Base-by-base conservation (phyloP, 2,888 invertebrate species). In the Perizoma flavofasciatum region DNA sequence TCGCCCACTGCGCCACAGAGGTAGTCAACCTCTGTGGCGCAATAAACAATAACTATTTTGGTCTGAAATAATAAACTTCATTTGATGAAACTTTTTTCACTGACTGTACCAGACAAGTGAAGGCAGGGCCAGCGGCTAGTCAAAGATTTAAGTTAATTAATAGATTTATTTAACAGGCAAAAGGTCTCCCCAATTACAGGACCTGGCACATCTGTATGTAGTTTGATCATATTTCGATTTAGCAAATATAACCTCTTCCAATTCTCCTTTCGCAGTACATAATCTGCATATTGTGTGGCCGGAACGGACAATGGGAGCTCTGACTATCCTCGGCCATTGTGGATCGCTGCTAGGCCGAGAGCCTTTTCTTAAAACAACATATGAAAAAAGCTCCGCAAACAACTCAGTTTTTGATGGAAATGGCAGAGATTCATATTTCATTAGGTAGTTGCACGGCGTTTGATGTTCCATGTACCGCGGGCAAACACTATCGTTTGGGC, bases 291-390 rank as follows among this genome's bases (percentile, higher is more conserved):
- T 94, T 0, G 94, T 92, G 75, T 97, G 97, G 61, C 94, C 94
- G 0, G 95, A 94, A 56, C 96, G 92, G 2, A 94, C 92, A 32
- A 96, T 81, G 0, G 95, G 94, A n/a, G 95, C 94, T 59, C 95
- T 82, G 0, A 98, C 95, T 32, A 98, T 84, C 63, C 98, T 93
- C 0, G 98, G 97, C 97, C 98, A 98, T 9, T 93, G 91, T 0
- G 91, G 85, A 59, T 93, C 92, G 61, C 90, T 77, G 0, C 88
- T 76, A 0, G 89, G 80, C 41, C 94, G 80, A 3, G 75, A 60
- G 22, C 97, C 96, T 94, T 97, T 97, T 81, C 94, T 96, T 34
- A 98, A 82, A 49, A 98, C 94, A 0, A 97, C 93, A 81, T 97
- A 98, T 0, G 95, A 95, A 82, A 95, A 98, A 33, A 93, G 78